phyloP scores from a whole-genome alignment of 2,797 vertebrate genomes.

The Valencia hispanica region DNA sequence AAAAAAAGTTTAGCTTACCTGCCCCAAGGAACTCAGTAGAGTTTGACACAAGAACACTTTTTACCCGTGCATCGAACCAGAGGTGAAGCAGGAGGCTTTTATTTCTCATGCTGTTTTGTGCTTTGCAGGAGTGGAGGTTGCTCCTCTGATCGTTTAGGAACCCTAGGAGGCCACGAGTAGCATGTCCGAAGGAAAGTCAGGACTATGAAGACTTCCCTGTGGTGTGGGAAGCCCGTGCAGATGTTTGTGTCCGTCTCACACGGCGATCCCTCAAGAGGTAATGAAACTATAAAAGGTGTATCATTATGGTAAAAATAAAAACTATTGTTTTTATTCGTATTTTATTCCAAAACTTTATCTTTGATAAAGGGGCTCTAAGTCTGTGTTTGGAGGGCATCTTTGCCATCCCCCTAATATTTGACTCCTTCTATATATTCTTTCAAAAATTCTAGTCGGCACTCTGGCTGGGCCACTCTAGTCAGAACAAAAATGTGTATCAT shows the following conservation, averaged over 20 bases:
- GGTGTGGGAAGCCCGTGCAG: conserved; percentile 65
- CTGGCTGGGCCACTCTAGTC: no score
- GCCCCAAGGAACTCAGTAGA: no score
- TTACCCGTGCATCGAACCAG: background rate
- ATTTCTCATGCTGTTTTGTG: conserved; percentile 8
- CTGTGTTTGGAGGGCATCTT: no score
- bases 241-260: background rate
- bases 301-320: no score
- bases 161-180: conserved; percentile 36
- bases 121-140: conserved; percentile 43
- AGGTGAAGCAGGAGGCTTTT: background rate
- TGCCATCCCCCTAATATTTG: no score
- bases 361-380: no score
- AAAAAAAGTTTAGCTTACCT: conserved; percentile 55
- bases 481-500: no score
- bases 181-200: conserved; percentile 46
- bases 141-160: conserved; percentile 8
- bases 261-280: no score
- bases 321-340: no score
- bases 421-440: no score
- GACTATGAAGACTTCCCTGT: conserved; percentile 73
- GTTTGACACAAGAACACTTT: background rate
- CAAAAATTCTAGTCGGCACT: no score
- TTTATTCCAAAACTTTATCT: no score
- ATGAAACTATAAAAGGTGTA: background rate